Conservation (phyloP, 2,113 vertebrate genomes). For the Hemicordylus capensis region DNA sequence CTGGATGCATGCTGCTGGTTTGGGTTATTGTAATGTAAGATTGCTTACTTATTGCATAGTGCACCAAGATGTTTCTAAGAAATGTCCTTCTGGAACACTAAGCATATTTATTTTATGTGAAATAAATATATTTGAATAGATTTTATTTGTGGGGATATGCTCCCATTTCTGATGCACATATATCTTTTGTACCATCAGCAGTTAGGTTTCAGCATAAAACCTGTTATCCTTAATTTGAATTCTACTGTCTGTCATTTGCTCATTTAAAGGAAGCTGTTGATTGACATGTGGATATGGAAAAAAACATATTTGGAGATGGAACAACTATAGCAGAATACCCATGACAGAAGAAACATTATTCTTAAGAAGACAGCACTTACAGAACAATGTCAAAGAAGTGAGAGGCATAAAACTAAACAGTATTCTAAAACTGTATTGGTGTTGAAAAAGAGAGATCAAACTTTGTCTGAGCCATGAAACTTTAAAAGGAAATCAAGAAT, state of each 20-base stretch:
- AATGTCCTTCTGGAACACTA: slow-evolving; percentile 7
- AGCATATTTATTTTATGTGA: slow-evolving; percentile 18
- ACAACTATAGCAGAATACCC: slow-evolving; percentile 54
- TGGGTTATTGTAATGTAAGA: background rate
- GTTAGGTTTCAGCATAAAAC: slow-evolving; percentile 43
- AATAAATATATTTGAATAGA: background rate
- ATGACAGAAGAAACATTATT: slow-evolving; percentile 58
- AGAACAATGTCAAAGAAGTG: slow-evolving; percentile 66
- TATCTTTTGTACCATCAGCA: slow-evolving; percentile 26
- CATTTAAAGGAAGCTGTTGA: slow-evolving; percentile 63
- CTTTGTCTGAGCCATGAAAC: slow-evolving; percentile 52
- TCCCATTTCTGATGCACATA: background rate
- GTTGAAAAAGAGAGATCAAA: slow-evolving; percentile 59
- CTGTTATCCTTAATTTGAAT: slow-evolving; percentile 53
- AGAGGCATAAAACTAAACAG: slow-evolving; percentile 61
- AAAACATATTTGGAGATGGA: slow-evolving; percentile 66
- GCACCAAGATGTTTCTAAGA: background rate
- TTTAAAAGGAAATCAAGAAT: slow-evolving; percentile 48
- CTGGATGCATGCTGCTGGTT: background rate
- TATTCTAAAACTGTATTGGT: slow-evolving; percentile 49
- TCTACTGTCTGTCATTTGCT: slow-evolving; percentile 54
- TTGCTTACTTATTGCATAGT: slow-evolving; percentile 3
- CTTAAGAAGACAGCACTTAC: slow-evolving; percentile 63
- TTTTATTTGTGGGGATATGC: slow-evolving; percentile 12
- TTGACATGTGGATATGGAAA: slow-evolving; percentile 65